Base-by-base conservation (phyloP, 2,888 invertebrate species). In the Drosophila testacea region DNA sequence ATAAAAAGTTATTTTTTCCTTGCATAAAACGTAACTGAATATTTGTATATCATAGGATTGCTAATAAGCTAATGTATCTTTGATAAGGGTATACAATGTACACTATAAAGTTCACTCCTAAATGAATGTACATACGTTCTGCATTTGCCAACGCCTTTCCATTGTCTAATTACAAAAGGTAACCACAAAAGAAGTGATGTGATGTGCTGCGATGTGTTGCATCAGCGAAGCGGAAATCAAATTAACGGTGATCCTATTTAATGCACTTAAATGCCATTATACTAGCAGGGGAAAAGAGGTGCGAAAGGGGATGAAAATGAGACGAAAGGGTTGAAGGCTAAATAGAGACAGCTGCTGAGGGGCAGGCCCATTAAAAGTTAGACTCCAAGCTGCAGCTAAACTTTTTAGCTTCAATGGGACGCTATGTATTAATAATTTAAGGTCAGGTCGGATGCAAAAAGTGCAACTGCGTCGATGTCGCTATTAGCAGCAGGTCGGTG, bases 81-180 rank as follows among this genome's bases (percentile, higher is more conserved):
- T 30, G 6, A 9, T 47, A 16, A 63, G 38, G 5, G 16, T 55
- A 41, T 46, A 10, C 7, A 7, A 2, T 9, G 3, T 42, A 22
- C 3, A 22, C 22, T 22, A 22, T 3, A 22, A 2, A 22, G 22
- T 22, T 22, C 22, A 27, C 32, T 9, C 13, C 6, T 36, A 44
- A 34, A 48, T 13, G 6, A 6, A 13, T 22, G 34, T 16, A 52
- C 30, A 61, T 41, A 34, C 27, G 55, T 3, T 50, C 13, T 11
- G 44, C 41, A 46, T 47, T 41, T 50, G 34, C 42, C 22, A 32
- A 11, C 52, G 56, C 39, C 41, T 48, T 47, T 44, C 65, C 51
- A 69, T 69, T 71, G 66, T 73, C 60, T 85, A 77, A 83, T 77
- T 83, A 77, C 50, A 81, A 84, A 70, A 62, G 75, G 75, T 57